phyloP scores from a whole-genome alignment of 2,797 vertebrate species.

The Pterois miles region DNA sequence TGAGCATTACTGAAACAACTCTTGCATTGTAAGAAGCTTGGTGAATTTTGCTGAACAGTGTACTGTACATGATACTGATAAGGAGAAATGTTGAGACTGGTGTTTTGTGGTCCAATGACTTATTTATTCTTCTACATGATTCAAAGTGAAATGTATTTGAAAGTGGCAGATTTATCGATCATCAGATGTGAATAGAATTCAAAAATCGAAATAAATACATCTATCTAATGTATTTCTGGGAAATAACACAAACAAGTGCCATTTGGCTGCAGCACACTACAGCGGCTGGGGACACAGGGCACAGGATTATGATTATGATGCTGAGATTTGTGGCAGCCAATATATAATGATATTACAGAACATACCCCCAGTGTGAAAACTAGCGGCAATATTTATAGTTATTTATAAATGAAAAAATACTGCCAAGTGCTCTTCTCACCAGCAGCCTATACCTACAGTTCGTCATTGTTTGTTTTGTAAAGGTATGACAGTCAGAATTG shows the following conservation, averaged over 20 bases:
- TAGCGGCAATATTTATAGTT: neutral
- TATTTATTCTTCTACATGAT: constrained; percentile 8
- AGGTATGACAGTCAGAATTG: neutral
- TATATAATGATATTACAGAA: constrained; percentile 19
- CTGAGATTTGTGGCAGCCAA: constrained; percentile 9
- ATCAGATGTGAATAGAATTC: neutral
- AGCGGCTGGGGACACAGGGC: neutral
- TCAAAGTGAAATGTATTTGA: constrained; percentile 16
- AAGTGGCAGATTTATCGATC: neutral
- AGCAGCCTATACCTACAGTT: neutral
- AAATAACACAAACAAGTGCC: constrained; percentile 5
- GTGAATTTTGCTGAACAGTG: constrained; percentile 21
- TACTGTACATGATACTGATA: neutral
- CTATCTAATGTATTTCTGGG: neutral
- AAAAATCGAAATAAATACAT: constrained; percentile 15
- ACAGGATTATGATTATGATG: constrained; percentile 33
- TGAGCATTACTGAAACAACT: constrained; percentile 15
- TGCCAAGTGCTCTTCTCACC: constrained; percentile 26
- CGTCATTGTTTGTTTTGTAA: neutral
- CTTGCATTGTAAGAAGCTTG: constrained; percentile 23
- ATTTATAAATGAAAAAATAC: neutral
- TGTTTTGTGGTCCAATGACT: neutral
- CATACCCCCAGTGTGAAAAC: neutral
- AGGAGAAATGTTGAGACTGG: neutral
- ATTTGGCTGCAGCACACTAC: constrained; percentile 6